These are phyloP conservation scores for Creontiades dilutus DNA, from an alignment of 2,888 invertebrate species.

Conservation along the genomic window DNA sequence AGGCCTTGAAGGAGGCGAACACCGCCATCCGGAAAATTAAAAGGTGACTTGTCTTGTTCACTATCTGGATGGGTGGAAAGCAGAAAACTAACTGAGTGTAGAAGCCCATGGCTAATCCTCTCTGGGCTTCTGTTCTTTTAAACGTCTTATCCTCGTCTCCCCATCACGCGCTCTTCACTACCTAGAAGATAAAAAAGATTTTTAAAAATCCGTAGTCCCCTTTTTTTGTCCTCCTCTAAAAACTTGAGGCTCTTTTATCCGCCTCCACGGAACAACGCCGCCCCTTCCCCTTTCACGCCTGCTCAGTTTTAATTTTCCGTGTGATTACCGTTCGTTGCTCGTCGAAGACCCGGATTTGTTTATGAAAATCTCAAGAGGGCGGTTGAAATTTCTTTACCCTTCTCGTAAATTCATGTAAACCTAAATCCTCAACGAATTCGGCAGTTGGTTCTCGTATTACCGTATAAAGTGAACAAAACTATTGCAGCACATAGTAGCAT, in stretches of 20 bases:
- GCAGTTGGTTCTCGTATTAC: too few species aligned
- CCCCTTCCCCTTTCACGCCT: not conserved
- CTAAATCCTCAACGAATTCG: too few species aligned
- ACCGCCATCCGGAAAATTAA: conserved; percentile 71
- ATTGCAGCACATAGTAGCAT: too few species aligned
- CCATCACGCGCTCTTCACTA: not conserved
- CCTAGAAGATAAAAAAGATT: not conserved
- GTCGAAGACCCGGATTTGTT: conserved; percentile 1
- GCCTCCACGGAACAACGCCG: not conserved
- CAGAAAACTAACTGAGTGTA: conserved; percentile 66
- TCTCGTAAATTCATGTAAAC: too few species aligned
- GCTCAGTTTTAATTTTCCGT: conserved; percentile 54
- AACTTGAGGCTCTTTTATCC: conserved; percentile 3
- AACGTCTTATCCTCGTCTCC: not conserved
- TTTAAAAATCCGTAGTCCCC: not conserved
- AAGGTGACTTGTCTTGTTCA: conserved; percentile 71
- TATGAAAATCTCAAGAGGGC: not conserved
- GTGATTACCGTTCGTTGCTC: not conserved
- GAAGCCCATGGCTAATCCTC: conserved; percentile 70
- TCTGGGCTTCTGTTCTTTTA: conserved; percentile 35
- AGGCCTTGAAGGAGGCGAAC: conserved; percentile 38
- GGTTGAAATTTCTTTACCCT: too few species aligned
- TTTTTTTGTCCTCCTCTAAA: not conserved
- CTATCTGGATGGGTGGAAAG: conserved; percentile 67
- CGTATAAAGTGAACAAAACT: too few species aligned